Conservation (phyloP, 2,797 vertebrate species). For the Pagetopsis macropterus region DNA sequence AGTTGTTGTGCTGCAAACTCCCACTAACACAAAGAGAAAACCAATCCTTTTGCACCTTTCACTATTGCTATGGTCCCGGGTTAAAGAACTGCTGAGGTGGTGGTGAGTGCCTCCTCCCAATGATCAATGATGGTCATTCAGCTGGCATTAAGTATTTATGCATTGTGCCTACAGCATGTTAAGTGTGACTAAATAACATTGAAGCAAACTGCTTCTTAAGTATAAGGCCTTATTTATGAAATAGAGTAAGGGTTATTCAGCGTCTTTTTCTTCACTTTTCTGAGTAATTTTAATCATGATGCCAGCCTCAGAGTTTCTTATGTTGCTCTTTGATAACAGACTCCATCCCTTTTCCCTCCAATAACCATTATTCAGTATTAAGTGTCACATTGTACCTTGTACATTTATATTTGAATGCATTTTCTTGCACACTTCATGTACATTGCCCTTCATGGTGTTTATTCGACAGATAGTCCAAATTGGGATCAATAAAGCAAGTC, state of each 20-base stretch:
- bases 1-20: background rate
- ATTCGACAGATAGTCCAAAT: too few species aligned
- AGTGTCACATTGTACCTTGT: too few species aligned
- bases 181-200: background rate
- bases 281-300: background rate
- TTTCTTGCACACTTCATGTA: too few species aligned
- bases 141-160: background rate
- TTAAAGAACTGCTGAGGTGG: background rate
- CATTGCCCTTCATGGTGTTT: too few species aligned
- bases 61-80: background rate
- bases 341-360: too few species aligned
- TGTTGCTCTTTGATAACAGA: too few species aligned
- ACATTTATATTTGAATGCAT: too few species aligned
- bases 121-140: background rate
- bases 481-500: too few species aligned
- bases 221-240: background rate
- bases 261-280: background rate
- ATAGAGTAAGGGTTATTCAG: background rate
- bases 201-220: background rate
- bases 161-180: background rate
- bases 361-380: too few species aligned
- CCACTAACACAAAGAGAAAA: background rate
- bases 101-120: background rate
- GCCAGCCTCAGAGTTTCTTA: too few species aligned
- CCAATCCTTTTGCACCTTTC: conserved; percentile 6